Evolutionary conservation across 1,140 invertebrate genomes (phyloP).

Genomic region (Monomorium pharaonis): DNA sequence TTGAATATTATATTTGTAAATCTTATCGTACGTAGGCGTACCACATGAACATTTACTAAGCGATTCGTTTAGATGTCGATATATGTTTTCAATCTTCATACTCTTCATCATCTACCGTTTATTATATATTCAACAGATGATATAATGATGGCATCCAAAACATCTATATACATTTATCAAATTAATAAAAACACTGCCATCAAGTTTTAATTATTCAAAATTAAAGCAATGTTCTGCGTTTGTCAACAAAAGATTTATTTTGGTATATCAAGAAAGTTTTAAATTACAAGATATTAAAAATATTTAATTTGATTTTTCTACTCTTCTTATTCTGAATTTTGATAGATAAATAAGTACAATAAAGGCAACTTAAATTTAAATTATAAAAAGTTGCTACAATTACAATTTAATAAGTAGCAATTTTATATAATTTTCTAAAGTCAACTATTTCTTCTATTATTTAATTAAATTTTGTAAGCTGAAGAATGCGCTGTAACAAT

Average conservation of each 20-base stretch:
- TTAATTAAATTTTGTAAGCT: neutral
- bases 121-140: neutral
- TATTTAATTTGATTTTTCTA: neutral
- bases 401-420: no score
- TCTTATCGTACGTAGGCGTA: constrained; percentile 14
- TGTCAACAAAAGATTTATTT: neutral
- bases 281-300: neutral
- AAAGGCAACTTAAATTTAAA: neutral
- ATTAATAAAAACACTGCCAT: neutral
- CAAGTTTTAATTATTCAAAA: neutral
- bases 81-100: neutral
- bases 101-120: neutral
- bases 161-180: neutral
- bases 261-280: neutral
- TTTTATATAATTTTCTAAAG: neutral
- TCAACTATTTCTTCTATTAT: neutral
- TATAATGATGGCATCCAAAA: neutral
- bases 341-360: neutral
- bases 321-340: neutral
- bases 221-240: neutral
- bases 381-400: no score
- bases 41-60: neutral
- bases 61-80: neutral
- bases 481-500: neutral
- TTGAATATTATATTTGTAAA: constrained; percentile 33